A percentile compares a stretch with the other conserved stretches of the same genome.
phyloP scores from a whole-genome alignment of 1,140 invertebrate species.

The Zaprionus camerounensis region DNA sequence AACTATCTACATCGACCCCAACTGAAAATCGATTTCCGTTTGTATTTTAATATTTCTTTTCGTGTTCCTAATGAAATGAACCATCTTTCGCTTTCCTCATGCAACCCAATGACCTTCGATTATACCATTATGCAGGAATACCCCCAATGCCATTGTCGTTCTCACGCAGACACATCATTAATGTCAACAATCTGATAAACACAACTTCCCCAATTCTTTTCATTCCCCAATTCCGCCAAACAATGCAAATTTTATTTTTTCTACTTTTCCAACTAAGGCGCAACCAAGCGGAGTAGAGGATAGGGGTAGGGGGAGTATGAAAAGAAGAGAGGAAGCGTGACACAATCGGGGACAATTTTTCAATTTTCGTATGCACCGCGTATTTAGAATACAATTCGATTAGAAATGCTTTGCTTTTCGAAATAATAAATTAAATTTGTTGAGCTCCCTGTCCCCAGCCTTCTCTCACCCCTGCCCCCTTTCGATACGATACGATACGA shows the following conservation, averaged over 20 bases:
- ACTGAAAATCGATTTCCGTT: neutral
- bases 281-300: slow-evolving; percentile 14
- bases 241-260: slow-evolving; percentile 57
- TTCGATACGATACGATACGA: slow-evolving; percentile 20
- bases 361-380: slow-evolving; percentile 65
- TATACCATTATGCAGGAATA: neutral
- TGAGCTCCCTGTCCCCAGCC: neutral
- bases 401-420: slow-evolving; percentile 81
- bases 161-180: slow-evolving; percentile 62
- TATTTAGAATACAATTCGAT: slow-evolving; percentile 81
- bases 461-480: neutral
- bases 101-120: neutral
- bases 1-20: neutral
- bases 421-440: slow-evolving; percentile 82
- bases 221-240: slow-evolving; percentile 35
- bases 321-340: slow-evolving; percentile 21
- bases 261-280: slow-evolving; percentile 21
- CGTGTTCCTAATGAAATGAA: neutral
- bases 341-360: slow-evolving; percentile 72
- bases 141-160: neutral
- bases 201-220: slow-evolving; percentile 44
- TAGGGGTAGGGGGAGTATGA: neutral
- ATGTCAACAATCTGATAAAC: slow-evolving; percentile 73
- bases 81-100: neutral
- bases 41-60: neutral